These are phyloP conservation scores for Hydrochoerus hydrochaeris DNA, from an alignment of 2,113 vertebrate genomes.

Conservation along the genomic window DNA sequence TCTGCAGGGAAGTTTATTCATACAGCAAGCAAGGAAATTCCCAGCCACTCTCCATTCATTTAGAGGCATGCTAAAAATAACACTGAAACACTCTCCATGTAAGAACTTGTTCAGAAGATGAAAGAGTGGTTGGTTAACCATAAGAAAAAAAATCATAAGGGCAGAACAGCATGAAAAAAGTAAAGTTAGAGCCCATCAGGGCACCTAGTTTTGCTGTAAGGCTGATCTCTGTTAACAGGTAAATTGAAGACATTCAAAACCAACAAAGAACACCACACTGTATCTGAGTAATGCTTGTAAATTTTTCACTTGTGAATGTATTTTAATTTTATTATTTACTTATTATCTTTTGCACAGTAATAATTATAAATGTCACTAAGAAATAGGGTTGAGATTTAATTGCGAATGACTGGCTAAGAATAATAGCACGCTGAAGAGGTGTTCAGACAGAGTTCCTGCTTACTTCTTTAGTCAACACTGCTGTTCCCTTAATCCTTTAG, in stretches of 20 bases:
- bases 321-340: conserved; percentile 28
- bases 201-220: conserved; percentile 49
- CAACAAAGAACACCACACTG: neutral
- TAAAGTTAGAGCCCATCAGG: neutral
- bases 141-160: conserved; percentile 65
- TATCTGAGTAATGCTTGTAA: neutral
- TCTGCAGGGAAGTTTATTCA: conserved; percentile 31
- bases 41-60: neutral
- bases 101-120: conserved; percentile 66
- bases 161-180: conserved; percentile 61
- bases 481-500: conserved; percentile 64
- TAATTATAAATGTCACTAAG: conserved; percentile 30
- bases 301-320: neutral
- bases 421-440: conserved; percentile 18
- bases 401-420: conserved; percentile 55
- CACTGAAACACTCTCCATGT: neutral
- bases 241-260: neutral
- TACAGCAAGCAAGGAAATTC: conserved; percentile 17
- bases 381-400: conserved; percentile 50
- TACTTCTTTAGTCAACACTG: conserved; percentile 56
- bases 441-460: neutral
- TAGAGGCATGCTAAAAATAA: conserved; percentile 61
- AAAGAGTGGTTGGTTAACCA: conserved; percentile 28
- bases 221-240: neutral
- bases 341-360: neutral